Evolutionary conservation across 30 jellyfish, hydroid and myxozoan species (phyloP), one percentile per base, ranked within the genome.

Genomic region (Aurelia sp.): DNA sequence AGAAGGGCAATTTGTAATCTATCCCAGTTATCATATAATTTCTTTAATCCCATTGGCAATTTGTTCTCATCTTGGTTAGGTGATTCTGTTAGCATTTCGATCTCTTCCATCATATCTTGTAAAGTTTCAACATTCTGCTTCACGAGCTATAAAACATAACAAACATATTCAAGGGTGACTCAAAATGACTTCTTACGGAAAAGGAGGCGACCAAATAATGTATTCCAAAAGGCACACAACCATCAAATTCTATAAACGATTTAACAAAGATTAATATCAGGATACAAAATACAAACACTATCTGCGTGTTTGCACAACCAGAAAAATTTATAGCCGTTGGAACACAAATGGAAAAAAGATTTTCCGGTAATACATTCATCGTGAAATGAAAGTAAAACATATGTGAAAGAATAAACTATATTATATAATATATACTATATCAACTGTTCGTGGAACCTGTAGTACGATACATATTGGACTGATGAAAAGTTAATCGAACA

Each of bases 1-100:
- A 88, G 82, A 15, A 88, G 81, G 3, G 59, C 40, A 10, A 88
- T 78, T 47, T 77, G 96, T 66, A 88, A 30, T 35, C 57, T 78
- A 55, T 88, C 91, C 90, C 90, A 88, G 4, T 66, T 66, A 31
- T 27, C 76, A 48, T 27, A 58, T 50, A 87, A n/a, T 5, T 9
- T 41, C 51, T 55, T 58, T 22, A 30, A 13, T 13, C 38, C 78
- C 10, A 85, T 19, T n/a, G 50, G 59, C 24, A 82, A 82, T 40
- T 20, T 31, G 4, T 40, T 60, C 21, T 24, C 61, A 17, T 5
- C 48, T 69, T 70, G 41, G 17, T 69, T 72, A 1, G 86, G 68
- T 10, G 86, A 53, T 27, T 59, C 92, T 18, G 63, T 44, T 22
- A 82, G 48, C 64, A 18, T 38, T 15, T 84, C 88, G 35, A 84